These are phyloP conservation scores for Hoplias malabaricus DNA, from an alignment of 2,113 vertebrate species.

Conservation along the genomic window DNA sequence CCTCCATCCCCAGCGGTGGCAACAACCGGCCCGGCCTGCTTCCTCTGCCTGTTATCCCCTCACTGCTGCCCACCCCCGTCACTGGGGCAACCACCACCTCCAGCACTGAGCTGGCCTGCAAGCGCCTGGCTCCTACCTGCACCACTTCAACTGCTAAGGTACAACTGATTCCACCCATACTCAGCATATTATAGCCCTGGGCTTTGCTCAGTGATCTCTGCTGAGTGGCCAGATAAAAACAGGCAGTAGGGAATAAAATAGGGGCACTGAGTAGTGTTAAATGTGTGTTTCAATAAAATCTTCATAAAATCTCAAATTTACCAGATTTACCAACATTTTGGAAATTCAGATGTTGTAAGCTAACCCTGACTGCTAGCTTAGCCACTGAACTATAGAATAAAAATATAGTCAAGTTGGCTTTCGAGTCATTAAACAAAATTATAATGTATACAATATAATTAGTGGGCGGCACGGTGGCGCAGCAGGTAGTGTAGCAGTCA, in stretches of 20 bases:
- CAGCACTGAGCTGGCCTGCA: constrained; percentile 72
- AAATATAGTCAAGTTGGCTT: too few species aligned
- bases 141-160: constrained; percentile 75
- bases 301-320: too few species aligned
- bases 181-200: neutral
- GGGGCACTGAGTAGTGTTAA: neutral
- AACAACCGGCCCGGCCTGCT: constrained; percentile 80
- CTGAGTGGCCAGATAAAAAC: neutral
- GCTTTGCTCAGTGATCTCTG: neutral
- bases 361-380: too few species aligned
- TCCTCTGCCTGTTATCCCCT: constrained; percentile 80
- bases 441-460: too few species aligned
- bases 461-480: too few species aligned
- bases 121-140: constrained; percentile 68
- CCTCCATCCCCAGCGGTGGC: constrained; percentile 60
- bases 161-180: constrained; percentile 39
- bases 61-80: constrained; percentile 77
- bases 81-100: constrained; percentile 66
- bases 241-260: neutral
- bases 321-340: too few species aligned
- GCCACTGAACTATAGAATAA: too few species aligned
- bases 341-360: too few species aligned
- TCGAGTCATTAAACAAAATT: too few species aligned
- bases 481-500: too few species aligned
- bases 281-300: too few species aligned